A percentile compares a stretch with the other conserved stretches of the same genome.
phyloP scores from a whole-genome alignment of 2,797 vertebrate genomes.

The Adelosebastes latens region DNA sequence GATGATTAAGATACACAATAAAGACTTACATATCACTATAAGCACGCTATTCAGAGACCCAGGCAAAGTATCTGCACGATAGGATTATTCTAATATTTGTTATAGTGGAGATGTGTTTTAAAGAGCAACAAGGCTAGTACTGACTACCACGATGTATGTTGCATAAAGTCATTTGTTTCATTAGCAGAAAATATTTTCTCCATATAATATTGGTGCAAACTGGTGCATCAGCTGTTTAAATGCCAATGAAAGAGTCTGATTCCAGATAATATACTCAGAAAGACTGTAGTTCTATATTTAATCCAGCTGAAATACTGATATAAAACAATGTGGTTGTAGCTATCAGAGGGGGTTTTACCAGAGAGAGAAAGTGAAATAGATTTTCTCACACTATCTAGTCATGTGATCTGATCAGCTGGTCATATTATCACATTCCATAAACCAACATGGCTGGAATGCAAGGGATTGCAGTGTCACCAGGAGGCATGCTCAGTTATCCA shows the following conservation, averaged over 20 bases:
- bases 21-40: neutral
- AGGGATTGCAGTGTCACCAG: neutral
- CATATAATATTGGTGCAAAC: neutral
- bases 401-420: conserved; percentile 55
- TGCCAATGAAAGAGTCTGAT: neutral
- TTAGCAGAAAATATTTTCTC: neutral
- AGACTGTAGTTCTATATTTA: neutral
- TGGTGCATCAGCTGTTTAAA: neutral
- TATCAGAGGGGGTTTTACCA: neutral
- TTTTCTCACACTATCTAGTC: conserved; percentile 43
- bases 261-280: neutral
- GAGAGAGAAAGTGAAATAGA: conserved; percentile 27
- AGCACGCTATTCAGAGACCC: neutral
- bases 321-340: neutral
- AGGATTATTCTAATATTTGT: neutral
- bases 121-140: neutral
- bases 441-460: conserved; percentile 11
- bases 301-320: neutral
- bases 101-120: neutral
- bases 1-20: neutral
- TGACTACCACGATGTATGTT: neutral
- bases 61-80: neutral
- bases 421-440: conserved; percentile 69
- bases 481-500: neutral
- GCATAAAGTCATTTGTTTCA: neutral